Evolutionary conservation across 2,888 invertebrate species (phyloP).

Genomic region (Dicranocentrus wangi): DNA sequence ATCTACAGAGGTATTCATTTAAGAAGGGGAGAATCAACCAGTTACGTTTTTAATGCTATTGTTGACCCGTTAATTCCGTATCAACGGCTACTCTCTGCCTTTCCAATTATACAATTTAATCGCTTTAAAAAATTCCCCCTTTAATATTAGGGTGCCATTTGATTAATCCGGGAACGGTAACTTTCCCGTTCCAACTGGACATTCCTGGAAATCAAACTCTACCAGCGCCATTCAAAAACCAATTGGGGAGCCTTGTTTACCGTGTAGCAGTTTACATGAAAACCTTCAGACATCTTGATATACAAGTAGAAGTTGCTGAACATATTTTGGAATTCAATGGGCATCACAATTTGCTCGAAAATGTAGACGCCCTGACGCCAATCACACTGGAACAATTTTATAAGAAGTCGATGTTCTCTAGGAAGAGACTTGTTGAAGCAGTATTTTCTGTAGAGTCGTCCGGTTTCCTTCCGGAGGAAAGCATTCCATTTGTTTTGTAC

Average conservation of each 20-base stretch:
- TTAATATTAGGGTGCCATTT: too few species aligned
- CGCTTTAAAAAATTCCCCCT: too few species aligned
- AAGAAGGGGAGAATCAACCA: not conserved
- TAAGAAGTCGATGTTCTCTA: constrained; percentile 41
- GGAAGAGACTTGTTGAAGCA: constrained; percentile 36
- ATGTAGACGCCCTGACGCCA: constrained; percentile 41
- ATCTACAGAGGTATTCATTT: not conserved
- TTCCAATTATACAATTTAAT: too few species aligned
- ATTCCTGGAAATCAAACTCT: constrained; percentile 48
- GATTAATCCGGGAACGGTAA: constrained; percentile 24
- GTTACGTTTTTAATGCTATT: not conserved
- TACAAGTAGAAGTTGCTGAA: constrained; percentile 42
- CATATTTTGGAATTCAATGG: constrained; percentile 48
- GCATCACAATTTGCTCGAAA: constrained; percentile 40
- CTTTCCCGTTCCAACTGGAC: constrained; percentile 32
- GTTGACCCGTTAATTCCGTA: not conserved
- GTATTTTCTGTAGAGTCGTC: constrained; percentile 40
- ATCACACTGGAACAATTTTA: constrained; percentile 30
- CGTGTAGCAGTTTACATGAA: too few species aligned
- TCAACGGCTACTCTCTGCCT: not conserved
- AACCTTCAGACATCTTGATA: not conserved
- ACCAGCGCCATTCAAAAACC: constrained; percentile 49
- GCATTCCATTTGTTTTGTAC: constrained; percentile 47
- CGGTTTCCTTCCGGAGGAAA: constrained; percentile 48
- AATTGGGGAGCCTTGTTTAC: constrained; percentile 23